A percentile compares a stretch with the other conserved stretches of the same genome.
Conservation (phyloP, 1,140 invertebrate genomes). For the Copidosoma floridanum region DNA sequence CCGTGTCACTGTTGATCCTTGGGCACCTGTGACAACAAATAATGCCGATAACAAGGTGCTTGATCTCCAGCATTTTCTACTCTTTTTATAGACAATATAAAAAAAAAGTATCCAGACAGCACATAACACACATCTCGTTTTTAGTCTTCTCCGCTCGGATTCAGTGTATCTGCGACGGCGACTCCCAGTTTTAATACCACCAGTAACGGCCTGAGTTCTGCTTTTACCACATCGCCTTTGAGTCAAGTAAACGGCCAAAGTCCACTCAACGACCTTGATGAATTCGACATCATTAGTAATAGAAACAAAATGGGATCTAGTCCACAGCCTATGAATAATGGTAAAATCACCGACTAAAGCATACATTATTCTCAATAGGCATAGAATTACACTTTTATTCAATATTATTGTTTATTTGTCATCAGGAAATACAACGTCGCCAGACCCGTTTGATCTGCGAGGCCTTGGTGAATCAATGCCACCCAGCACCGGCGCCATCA, state of each 20-base stretch:
- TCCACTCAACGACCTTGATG: conserved; percentile 73
- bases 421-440: conserved; percentile 50
- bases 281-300: conserved; percentile 81
- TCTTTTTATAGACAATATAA: background rate
- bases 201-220: conserved; percentile 45
- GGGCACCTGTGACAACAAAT: conserved; percentile 50
- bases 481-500: conserved; percentile 58
- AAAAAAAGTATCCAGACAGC: too few relatives aligned
- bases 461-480: conserved; percentile 59
- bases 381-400: background rate
- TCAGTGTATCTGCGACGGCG: conserved; percentile 42
- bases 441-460: conserved; percentile 72
- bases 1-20: conserved; percentile 54
- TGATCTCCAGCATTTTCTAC: background rate
- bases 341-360: conserved; percentile 40
- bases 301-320: conserved; percentile 55
- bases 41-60: conserved; percentile 42
- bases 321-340: conserved; percentile 51
- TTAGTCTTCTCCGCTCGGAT: conserved; percentile 47
- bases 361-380: too few relatives aligned
- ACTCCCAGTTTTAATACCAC: conserved; percentile 37
- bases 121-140: conserved; percentile 11
- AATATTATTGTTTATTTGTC: conserved; percentile 3
- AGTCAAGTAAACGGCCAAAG: conserved; percentile 50
- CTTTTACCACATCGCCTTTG: conserved; percentile 43